phyloP scores from a whole-genome alignment of 2,888 invertebrate genomes.

The Campaea margaritaria region DNA sequence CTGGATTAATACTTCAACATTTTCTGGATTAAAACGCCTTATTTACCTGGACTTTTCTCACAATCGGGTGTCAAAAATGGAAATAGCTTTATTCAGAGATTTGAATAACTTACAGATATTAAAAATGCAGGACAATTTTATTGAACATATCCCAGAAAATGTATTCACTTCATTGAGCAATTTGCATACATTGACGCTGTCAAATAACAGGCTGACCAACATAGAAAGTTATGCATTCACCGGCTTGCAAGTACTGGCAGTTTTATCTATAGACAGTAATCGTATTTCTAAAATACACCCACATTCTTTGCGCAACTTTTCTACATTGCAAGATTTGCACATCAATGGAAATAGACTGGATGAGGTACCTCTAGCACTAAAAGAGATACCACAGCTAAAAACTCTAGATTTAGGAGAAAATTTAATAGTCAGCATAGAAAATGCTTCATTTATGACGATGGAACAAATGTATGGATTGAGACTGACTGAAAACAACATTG shows the following conservation, averaged over 20 bases:
- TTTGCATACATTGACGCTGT: constrained; percentile 92
- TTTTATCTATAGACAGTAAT: constrained; percentile 92
- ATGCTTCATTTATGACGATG: constrained; percentile 92
- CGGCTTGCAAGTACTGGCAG: constrained; percentile 90
- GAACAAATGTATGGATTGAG: constrained; percentile 92
- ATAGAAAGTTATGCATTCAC: constrained; percentile 91
- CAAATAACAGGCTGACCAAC: constrained; percentile 91
- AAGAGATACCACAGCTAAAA: constrained; percentile 90
- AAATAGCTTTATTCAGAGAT: constrained; percentile 91
- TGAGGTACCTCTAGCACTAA: constrained; percentile 90
- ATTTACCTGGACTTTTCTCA: constrained; percentile 91
- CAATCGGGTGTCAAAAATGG: constrained; percentile 90
- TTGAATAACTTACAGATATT: constrained; percentile 92
- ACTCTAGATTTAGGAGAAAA: constrained; percentile 95
- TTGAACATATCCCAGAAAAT: constrained; percentile 91
- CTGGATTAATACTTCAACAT: constrained; percentile 93
- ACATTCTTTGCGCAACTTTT: constrained; percentile 91
- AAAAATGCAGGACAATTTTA: constrained; percentile 91
- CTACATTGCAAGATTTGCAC: constrained; percentile 92
- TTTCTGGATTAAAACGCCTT: constrained; percentile 90
- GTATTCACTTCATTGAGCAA: constrained; percentile 91
- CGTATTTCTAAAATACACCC: constrained; percentile 90
- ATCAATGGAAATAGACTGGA: constrained; percentile 92
- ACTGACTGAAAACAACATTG: constrained; percentile 93
- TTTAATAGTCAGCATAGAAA: constrained; percentile 90